These are phyloP conservation scores for Cloeon dipterum DNA, from an alignment of 2,888 invertebrate species.

Conservation along the genomic window DNA sequence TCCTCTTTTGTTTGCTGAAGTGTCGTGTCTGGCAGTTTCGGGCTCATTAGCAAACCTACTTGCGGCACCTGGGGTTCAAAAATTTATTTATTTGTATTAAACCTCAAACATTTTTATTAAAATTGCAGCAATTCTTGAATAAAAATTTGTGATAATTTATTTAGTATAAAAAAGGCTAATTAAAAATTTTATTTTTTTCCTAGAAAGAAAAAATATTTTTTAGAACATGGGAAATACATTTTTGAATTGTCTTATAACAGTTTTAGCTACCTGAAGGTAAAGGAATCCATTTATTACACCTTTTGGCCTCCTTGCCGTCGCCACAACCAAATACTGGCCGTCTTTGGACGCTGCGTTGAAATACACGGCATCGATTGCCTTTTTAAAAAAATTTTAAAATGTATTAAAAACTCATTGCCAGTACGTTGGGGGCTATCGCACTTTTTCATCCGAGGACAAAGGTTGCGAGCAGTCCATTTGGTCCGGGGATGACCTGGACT, in stretches of 20 bases:
- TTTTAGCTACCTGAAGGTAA: conserved; percentile 24
- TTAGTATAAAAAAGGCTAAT: too few relatives aligned
- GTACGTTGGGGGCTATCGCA: conserved; percentile 14
- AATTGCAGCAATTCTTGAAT: not conserved
- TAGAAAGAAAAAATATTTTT: not conserved
- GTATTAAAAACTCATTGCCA: too few relatives aligned
- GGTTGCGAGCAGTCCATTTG: conserved; percentile 31
- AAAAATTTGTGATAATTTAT: too few relatives aligned
- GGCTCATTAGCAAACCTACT: conserved; percentile 32
- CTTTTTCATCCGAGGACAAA: conserved; percentile 26
- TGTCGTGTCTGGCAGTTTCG: conserved; percentile 33
- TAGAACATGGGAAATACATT: not conserved
- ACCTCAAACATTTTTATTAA: not conserved
- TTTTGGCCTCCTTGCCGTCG: conserved; percentile 30
- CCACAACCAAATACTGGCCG: conserved; percentile 33
- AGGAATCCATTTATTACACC: conserved; percentile 35
- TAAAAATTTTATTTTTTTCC: not conserved
- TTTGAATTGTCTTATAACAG: not conserved
- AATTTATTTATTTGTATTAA: not conserved
- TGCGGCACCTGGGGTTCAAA: conserved; percentile 25
- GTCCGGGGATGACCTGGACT: conserved; percentile 12
- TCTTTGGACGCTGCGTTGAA: conserved; percentile 34
- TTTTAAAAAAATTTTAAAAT: conserved; percentile 12
- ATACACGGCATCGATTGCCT: conserved; percentile 45
- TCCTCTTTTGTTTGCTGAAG: conserved; percentile 24